Percentiles rank a stretch among this genome's conserved stretches.
phyloP scores from a whole-genome alignment of 2,113 vertebrate species.

The Eleginops maclovinus region DNA sequence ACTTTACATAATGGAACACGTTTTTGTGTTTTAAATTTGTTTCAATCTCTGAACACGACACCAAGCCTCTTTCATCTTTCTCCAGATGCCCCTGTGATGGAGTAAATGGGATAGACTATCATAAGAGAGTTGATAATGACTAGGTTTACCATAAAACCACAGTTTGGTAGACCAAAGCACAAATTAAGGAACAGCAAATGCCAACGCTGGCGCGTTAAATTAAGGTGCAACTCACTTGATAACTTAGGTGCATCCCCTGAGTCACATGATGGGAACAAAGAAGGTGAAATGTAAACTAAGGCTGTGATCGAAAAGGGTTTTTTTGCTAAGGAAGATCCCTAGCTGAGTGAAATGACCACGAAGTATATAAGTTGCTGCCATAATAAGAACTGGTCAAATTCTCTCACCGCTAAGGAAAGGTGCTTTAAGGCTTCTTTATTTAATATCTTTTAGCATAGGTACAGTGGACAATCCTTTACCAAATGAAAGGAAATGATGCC shows the following conservation, averaged over 20 bases:
- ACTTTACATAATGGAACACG: background rate
- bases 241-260: conserved; percentile 1
- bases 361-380: too few species aligned
- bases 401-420: too few species aligned
- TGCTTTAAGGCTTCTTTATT: too few species aligned
- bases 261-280: background rate
- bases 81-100: background rate
- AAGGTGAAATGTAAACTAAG: background rate
- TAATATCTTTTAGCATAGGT: too few species aligned
- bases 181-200: background rate
- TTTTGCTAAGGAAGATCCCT: too few species aligned
- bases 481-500: too few species aligned
- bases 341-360: too few species aligned
- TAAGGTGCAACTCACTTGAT: background rate
- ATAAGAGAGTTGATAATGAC: background rate
- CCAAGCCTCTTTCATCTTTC: background rate
- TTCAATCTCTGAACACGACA: background rate
- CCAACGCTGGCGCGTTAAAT: background rate
- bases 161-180: background rate
- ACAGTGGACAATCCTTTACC: too few species aligned
- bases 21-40: background rate
- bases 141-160: background rate
- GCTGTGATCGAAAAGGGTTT: too few species aligned
- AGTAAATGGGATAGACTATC: background rate
- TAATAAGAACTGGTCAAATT: too few species aligned